phyloP scores from a whole-genome alignment of 2,888 invertebrate genomes.

The Harpalus rubripes region DNA sequence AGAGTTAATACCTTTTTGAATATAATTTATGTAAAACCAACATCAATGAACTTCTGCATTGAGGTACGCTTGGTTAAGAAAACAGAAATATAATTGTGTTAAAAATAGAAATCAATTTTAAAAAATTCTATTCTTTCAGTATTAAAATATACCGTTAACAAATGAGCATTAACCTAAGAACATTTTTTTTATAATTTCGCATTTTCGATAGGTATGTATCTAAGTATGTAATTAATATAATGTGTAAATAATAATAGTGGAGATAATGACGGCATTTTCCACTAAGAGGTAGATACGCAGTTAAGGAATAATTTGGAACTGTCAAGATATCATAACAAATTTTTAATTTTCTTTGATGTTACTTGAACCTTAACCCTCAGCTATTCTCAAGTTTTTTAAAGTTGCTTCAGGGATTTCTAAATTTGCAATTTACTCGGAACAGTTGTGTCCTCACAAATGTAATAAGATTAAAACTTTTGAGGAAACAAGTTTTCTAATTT shows the following conservation, averaged over 20 bases:
- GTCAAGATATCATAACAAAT: constrained; percentile 12
- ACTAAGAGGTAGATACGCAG: background rate
- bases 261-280: background rate
- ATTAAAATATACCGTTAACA: background rate
- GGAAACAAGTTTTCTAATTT: constrained; percentile 44
- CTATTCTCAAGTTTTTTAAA: constrained; percentile 22
- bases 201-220: background rate
- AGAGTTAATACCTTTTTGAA: no score
- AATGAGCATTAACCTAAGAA: background rate
- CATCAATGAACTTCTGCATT: no score
- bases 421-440: constrained; percentile 29
- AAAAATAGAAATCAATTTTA: no score
- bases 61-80: no score
- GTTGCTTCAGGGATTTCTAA: constrained; percentile 31
- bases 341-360: constrained; percentile 30
- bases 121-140: no score
- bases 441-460: constrained; percentile 39
- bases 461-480: constrained; percentile 41
- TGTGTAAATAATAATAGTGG: constrained; percentile 5
- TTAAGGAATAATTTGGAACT: background rate
- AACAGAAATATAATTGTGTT: no score
- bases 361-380: background rate
- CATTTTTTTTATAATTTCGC: constrained; percentile 1
- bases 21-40: no score
- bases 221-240: background rate